Percentiles rank a stretch among this genome's conserved stretches.
These are phyloP conservation scores for Podiceps cristatus DNA, from an alignment of 2,113 vertebrate species.

Conservation along the genomic window DNA sequence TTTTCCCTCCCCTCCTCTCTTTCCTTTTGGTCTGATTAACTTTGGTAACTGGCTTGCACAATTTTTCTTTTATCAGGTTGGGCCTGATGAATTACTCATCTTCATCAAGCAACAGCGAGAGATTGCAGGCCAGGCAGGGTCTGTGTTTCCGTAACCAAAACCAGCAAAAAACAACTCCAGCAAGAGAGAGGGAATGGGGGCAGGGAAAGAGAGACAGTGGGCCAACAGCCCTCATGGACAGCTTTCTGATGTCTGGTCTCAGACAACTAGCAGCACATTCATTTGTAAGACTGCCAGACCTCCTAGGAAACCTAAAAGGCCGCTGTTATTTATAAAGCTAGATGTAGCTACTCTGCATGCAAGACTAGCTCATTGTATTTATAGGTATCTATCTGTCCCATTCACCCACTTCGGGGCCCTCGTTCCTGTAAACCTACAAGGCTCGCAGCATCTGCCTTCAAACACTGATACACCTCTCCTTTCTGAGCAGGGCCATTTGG, in stretches of 20 bases:
- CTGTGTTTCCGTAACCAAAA: slow-evolving; percentile 9
- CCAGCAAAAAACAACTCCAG: background rate
- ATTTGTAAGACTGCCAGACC: slow-evolving; percentile 53
- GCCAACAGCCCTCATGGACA: slow-evolving; percentile 28
- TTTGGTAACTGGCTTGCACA: slow-evolving; percentile 37
- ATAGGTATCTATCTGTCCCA: slow-evolving; percentile 43
- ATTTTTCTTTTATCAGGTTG: slow-evolving; percentile 40
- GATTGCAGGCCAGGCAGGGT: background rate
- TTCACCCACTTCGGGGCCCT: slow-evolving; percentile 21
- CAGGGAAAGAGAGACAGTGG: background rate
- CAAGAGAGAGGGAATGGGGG: background rate
- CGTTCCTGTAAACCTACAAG: background rate
- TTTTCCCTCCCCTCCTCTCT: background rate
- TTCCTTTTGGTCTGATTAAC: slow-evolving; percentile 30
- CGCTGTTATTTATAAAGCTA: slow-evolving; percentile 56
- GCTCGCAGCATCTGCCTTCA: background rate
- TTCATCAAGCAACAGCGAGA: slow-evolving; percentile 18
- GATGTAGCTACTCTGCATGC: background rate
- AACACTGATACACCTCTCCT: background rate
- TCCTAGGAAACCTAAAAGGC: slow-evolving; percentile 51
- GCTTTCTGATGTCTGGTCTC: slow-evolving; percentile 32
- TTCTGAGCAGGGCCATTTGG: background rate
- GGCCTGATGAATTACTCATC: slow-evolving; percentile 47
- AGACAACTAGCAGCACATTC: slow-evolving; percentile 29
- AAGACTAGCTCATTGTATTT: slow-evolving; percentile 5